Conservation (phyloP, 2,888 invertebrate genomes). For the Chydorus sphaericus region DNA sequence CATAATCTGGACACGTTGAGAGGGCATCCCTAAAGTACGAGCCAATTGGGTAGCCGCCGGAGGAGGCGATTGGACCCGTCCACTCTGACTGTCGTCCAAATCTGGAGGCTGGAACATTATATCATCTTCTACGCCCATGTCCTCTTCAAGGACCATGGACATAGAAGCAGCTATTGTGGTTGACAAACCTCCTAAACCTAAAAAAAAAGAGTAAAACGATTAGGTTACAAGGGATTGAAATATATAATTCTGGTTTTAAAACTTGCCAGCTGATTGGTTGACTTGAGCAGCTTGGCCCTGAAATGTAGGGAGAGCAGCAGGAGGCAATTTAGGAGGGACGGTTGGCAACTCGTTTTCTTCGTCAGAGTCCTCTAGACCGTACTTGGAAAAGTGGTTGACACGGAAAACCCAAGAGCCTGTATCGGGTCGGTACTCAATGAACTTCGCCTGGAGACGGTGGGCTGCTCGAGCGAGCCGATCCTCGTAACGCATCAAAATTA, state of each 20-base stretch:
- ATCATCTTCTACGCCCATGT: conserved; percentile 9
- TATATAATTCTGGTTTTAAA: background rate
- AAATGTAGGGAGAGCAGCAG: conserved; percentile 25
- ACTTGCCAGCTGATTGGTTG: conserved; percentile 19
- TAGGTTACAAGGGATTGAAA: background rate
- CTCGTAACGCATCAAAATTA: conserved; percentile 69
- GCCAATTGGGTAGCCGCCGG: conserved; percentile 42
- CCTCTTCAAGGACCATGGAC: conserved; percentile 4
- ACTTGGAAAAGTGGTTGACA: conserved; percentile 90
- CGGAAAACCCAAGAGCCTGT: conserved; percentile 73
- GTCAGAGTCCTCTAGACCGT: conserved; percentile 74
- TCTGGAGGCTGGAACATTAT: background rate
- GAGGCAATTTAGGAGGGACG: conserved; percentile 12
- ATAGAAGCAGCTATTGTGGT: background rate
- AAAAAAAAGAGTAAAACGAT: background rate
- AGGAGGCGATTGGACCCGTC: conserved; percentile 2
- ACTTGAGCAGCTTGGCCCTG: conserved; percentile 28
- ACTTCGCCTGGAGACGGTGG: conserved; percentile 76
- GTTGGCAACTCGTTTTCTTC: conserved; percentile 46
- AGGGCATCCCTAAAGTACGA: conserved; percentile 42
- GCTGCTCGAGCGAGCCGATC: conserved; percentile 61
- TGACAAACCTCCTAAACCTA: conserved; percentile 2
- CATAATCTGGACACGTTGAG: conserved; percentile 63
- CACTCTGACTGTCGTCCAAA: background rate
- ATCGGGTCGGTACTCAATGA: conserved; percentile 85